Percentiles rank a stretch among this genome's conserved stretches.
Evolutionary conservation across 2,888 invertebrate genomes (phyloP).

Genomic region (Dryococelus australis): DNA sequence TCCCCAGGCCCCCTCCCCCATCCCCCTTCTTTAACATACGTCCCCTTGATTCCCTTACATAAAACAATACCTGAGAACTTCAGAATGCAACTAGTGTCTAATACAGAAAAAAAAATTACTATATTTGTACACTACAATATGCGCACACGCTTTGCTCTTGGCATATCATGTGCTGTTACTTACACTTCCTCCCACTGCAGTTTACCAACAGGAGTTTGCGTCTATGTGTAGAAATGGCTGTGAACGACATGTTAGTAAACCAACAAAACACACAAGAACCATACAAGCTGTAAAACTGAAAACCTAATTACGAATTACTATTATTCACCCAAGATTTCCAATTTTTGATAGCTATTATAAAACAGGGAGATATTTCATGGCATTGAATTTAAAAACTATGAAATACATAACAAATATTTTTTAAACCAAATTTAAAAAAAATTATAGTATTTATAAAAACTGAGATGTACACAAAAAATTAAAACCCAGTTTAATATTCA

Average conservation of each 20-base stretch:
- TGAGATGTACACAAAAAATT: no score
- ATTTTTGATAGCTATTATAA: not conserved
- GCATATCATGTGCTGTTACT: constrained; percentile 9
- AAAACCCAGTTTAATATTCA: no score
- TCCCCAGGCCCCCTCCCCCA: not conserved
- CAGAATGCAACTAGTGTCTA: constrained; percentile 16
- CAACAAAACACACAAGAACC: not conserved
- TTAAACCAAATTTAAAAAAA: no score
- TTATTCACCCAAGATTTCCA: not conserved
- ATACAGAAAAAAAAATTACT: not conserved
- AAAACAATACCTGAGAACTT: not conserved
- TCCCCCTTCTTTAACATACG: not conserved
- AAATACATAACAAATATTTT: no score
- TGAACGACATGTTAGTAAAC: not conserved
- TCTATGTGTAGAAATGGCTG: not conserved
- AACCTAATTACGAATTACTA: not conserved
- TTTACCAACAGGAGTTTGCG: not conserved
- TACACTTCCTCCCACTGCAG: not conserved
- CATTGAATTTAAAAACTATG: no score
- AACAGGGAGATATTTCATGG: constrained; percentile 1
- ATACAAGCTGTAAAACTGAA: not conserved
- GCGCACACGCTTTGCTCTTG: not conserved
- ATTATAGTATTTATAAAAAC: no score
- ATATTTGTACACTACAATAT: no score
- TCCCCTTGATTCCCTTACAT: no score